Base-by-base conservation (phyloP, 2,113 vertebrate genomes). In the Eonycteris spelaea region DNA sequence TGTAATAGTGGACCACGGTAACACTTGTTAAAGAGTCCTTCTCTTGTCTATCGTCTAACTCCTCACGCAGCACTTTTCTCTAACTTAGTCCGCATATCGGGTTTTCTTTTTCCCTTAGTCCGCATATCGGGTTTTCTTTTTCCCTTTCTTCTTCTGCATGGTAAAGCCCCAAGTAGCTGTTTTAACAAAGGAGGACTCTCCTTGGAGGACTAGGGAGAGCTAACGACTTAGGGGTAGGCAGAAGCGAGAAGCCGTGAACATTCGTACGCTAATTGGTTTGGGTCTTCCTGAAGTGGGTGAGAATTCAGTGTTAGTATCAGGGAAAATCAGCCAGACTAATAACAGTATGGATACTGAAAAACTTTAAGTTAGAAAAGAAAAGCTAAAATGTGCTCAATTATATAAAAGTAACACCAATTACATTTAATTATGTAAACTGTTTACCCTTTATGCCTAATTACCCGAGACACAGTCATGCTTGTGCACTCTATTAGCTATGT, bases 291-390 rank as follows among this genome's bases (percentile, higher is more conserved):
- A 2, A 14, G 45, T n/a, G 33, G 12, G 48, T 80, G 57, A 43
- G 28, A 84, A 77, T 61, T 73, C 28, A 26, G 28, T 13, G 48
- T 63, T 35, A 30, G 8, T 18, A 24, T 65, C 24, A 30, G 43
- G 48, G 48, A 83, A 75, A 78, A 28, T 33, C 19, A 67, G 12
- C 28, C 90, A 73, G 14, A 33, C 51, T 45, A 5, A 55, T 12
- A 73, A 70, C 68, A 48, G 55, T 35, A 16, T 71, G 13, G n/a
- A 65, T 68, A 14, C 9, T 45, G 19, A 84, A 70, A 92, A 97
- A 78, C 6, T 35, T 93, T 22, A 78, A 86, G 68, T 63, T 43
- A 65, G 88, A 68, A 80, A 94, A 90, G 68, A 95, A 97, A 87
- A 75, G 67, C 71, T 88, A 71, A 93, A 94, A 73, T 82, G 77